Percentiles rank a stretch among this genome's conserved stretches.
Conservation (phyloP, 2,888 invertebrate species). For the Marronus borbonicus region DNA sequence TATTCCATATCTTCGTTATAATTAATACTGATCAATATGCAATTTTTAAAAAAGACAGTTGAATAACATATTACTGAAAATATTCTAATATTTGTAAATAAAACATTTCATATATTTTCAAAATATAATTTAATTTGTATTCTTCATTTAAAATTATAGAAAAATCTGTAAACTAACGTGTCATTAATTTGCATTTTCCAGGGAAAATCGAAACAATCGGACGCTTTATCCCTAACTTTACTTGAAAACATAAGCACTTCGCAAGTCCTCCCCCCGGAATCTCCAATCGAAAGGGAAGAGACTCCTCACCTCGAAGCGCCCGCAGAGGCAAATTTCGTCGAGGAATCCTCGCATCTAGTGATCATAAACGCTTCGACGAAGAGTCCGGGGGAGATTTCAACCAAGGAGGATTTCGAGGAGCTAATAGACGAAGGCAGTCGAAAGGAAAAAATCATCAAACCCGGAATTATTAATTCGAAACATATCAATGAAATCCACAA, state of each 20-base stretch:
- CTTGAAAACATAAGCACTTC: conserved; percentile 68
- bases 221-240: conserved; percentile 59
- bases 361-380: conserved; percentile 75
- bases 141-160: too few species aligned
- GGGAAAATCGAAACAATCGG: conserved; percentile 17
- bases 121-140: too few species aligned
- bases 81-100: too few species aligned
- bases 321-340: conserved; percentile 66
- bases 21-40: too few species aligned
- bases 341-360: conserved; percentile 75
- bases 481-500: conserved; percentile 68
- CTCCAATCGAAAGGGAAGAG: conserved; percentile 72
- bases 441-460: conserved; percentile 70
- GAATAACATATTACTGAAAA: too few species aligned
- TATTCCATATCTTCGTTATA: too few species aligned
- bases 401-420: conserved; percentile 79
- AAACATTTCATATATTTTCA: too few species aligned
- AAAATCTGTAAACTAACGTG: not conserved
- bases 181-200: not conserved
- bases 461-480: conserved; percentile 63
- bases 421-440: conserved; percentile 77
- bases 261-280: conserved; percentile 71
- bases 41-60: too few species aligned
- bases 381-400: conserved; percentile 78
- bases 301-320: conserved; percentile 64